Evolutionary conservation across 2,888 invertebrate species (phyloP), one percentile per base, ranked within the genome.

Genomic region (Noctua comes): DNA sequence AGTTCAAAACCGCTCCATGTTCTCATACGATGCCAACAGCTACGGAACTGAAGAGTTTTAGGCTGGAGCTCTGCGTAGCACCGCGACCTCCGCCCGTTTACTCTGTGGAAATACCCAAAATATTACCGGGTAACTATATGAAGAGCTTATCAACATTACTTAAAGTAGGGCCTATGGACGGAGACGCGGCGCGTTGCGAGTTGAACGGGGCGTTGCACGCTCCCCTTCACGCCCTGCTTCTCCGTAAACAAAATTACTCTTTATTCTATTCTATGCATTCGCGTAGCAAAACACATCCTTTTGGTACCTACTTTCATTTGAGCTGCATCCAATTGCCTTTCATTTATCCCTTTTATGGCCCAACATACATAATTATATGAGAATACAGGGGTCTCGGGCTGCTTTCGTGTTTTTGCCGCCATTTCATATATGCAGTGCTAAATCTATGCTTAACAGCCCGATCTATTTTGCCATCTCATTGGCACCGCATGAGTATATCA

Each of bases 11-110:
- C 2, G 77, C 84, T 13, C 95, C 95, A 10, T 79, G 80, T 77
- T 87, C 91, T 11, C 79, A 51, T 43, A 91, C 92, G 0, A 92
- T 96, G 93, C 96, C 95, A 1, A 93, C 94, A 0, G 80, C 88
- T 2, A 82, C 84, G 11, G 96, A 96, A 79, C 81, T 96, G 43
- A 92, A 89, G 80, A 95, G 95, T 80, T 94, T 96, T 46, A 88
- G 91, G 54, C 85, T 95, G 43, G 95, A 96, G 76, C 80, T 96
- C 6, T 95, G 95, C 79, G 91, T 93, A 0, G 92, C 95, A 6
- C 91, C 93, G 5, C 87, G 91, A 2, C 91, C 92, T 0, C 75
- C 83, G 0, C 86, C 88, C 0, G 54, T 89, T n/a, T 65, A 66
- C 13, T 72, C 82, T 54, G 6, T 13, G 21, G 68, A 71, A 18